Base-by-base conservation (phyloP, 2,113 vertebrate species). In the Coracopsis vasa region DNA sequence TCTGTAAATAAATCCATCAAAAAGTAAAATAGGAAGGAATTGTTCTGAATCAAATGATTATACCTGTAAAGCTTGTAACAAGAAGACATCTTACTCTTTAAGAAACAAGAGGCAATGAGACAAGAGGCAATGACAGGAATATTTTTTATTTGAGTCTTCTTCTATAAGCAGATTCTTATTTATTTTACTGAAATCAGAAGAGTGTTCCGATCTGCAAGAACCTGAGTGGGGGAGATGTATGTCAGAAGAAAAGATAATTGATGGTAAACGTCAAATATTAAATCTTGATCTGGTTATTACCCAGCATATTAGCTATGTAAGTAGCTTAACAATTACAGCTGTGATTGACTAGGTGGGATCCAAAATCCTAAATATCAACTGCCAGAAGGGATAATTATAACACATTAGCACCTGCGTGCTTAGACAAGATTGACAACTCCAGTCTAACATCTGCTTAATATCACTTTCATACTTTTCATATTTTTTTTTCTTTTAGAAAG, bases 341-440 rank as follows among this genome's bases (percentile, higher is more conserved):
- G 95, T 98, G 98, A 98, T 98, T 98, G 98, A 98, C 98, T 98
- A 98, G 98, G 98, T 98, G 98, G 98, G 98, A 98, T 98, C 98
- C 97, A 96, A 97, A 98, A 98, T 97, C 97, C 98, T 98, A 98
- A 98, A 98, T 98, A 98, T 96, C 98, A 97, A 97, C 97, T 98
- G 98, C 98, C 98, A 98, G 98, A 98, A 98, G 97, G 97, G 98
- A 97, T 98, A 98, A 98, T 98, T 98, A 98, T 97, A 98, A 97
- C 98, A 98, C 98, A 98, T 98, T 98, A 98, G 97, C 98, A 98
- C 98, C 98, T 98, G 97, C 93, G 45, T 98, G 98, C 98, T 98
- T 96, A 97, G 97, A 97, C 95, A 97, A 98, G 98, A 98, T 97
- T 98, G 98, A 98, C 98, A 98, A 95, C 97, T 95, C 95, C 93